These are phyloP conservation scores for Glaucopsyche alexis DNA, from an alignment of 2,888 invertebrate species.

Conservation along the genomic window DNA sequence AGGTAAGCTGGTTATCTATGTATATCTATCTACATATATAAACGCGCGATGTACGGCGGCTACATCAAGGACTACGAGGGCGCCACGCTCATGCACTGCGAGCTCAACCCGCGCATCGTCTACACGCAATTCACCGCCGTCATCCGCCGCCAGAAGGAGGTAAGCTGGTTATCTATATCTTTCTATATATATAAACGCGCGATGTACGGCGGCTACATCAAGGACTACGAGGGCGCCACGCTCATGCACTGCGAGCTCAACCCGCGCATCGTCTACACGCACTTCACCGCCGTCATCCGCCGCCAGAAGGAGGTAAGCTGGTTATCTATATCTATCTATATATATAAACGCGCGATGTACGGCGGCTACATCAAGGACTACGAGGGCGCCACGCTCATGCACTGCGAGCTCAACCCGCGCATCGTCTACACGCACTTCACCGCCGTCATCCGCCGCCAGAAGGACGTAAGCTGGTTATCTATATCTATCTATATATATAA, in stretches of 20 bases:
- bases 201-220: constrained; percentile 95
- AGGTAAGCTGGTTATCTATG: constrained; percentile 75
- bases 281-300: constrained; percentile 93
- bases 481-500: too few relatives aligned
- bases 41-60: constrained; percentile 90
- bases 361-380: constrained; percentile 98
- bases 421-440: constrained; percentile 97
- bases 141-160: constrained; percentile 94
- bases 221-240: constrained; percentile 98
- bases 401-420: constrained; percentile 95
- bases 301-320: constrained; percentile 93
- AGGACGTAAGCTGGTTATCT: constrained; percentile 81
- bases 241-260: constrained; percentile 99
- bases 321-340: too few relatives aligned
- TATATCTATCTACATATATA: too few relatives aligned
- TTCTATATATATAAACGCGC: too few relatives aligned
- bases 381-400: constrained; percentile 99
- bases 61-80: constrained; percentile 99
- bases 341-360: constrained; percentile 88
- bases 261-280: constrained; percentile 95
- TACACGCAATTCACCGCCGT: constrained; percentile 96
- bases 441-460: constrained; percentile 92
- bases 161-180: too few relatives aligned
- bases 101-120: constrained; percentile 94
- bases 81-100: constrained; percentile 99